Evolutionary conservation across 2,888 invertebrate species (phyloP).

Genomic region (Phasia obesa): DNA sequence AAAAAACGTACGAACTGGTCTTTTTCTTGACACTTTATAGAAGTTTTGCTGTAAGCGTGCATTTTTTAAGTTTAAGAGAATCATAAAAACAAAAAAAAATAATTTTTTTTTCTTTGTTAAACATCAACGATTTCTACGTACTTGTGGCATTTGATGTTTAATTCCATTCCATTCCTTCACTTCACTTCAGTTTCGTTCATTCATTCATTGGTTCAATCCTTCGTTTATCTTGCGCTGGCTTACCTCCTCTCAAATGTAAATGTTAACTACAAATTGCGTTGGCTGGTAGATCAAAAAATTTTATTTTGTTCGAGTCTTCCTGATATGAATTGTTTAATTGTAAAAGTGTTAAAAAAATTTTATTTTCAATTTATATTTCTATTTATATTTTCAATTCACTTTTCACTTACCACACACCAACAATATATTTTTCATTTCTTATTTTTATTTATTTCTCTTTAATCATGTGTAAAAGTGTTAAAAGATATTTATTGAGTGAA

Average conservation of each 20-base stretch:
- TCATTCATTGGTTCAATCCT: conserved; percentile 4
- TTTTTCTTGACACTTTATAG: conserved; percentile 70
- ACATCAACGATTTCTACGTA: conserved; percentile 59
- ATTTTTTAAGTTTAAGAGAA: conserved; percentile 53
- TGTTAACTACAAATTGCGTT: conserved; percentile 67
- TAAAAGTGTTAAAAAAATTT: conserved; percentile 64
- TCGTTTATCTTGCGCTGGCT: conserved; percentile 11
- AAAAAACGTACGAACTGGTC: conserved; percentile 54
- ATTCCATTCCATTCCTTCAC: conserved; percentile 39
- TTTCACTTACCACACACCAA: conserved; percentile 58
- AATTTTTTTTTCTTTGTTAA: conserved; percentile 26
- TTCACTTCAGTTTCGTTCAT: conserved; percentile 2
- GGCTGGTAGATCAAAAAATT: conserved; percentile 29
- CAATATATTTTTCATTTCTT: conserved; percentile 26
- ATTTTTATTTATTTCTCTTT: conserved; percentile 60
- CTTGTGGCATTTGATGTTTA: conserved; percentile 62
- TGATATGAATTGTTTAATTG: conserved; percentile 65
- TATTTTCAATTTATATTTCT: conserved; percentile 49
- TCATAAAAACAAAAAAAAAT: conserved; percentile 19
- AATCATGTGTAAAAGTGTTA: conserved; percentile 69
- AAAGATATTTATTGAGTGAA: conserved; percentile 31
- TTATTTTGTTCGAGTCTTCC: conserved; percentile 47
- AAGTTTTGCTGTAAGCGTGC: conserved; percentile 55
- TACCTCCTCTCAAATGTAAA: conserved; percentile 37
- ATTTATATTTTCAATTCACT: conserved; percentile 24